Evolutionary conservation across 2,113 vertebrate species (phyloP), one percentile per base, ranked within the genome.

Genomic region (Raja brachyura): DNA sequence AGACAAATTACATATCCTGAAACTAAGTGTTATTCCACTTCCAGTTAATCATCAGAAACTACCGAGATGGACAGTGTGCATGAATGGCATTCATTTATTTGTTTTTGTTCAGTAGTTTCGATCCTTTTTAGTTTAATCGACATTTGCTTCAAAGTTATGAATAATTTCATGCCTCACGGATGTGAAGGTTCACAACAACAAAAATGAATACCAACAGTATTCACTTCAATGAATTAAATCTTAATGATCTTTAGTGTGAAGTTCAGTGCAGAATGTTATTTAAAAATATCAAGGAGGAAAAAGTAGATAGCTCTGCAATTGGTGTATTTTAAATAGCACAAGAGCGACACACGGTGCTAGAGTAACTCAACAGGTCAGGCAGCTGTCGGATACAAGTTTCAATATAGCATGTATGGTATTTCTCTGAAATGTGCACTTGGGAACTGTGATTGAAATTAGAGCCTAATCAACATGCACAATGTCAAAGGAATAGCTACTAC

Each of bases 151-250:
- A n/a, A n/a, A 85, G 28, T n/a, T 14, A 61, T 61, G 39, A 81
- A 61, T 85, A 61, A 85, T 85, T 61, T 85, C 28, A 61, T 59
- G 81, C 3, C 56, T 85, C 25, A 2, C 0, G 28, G 81, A 85
- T 61, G 25, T 85, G 54, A 9, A 56, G 13, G 61, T 56, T 85
- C 56, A 85, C 54, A n/a, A 83, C 3, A 79, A 56, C 54, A 85
- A 85, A 73, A 85, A 61, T 85, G 59, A 85, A 14, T 59, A 25
- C 28, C 10, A 14, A 85, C 61, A 61, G 14, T 85, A 81, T 54
- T 85, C 54, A 85, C 22, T 61, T 85, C 22, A 61, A n/a, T 85
- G 56, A 85, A 85, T 61, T 85, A 85, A 22, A 85, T 83, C 16
- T 56, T 85, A 85, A 85, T 61, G 54, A 13, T 85, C 25, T 61